Base-by-base conservation (phyloP, 2,113 vertebrate species). In the Chiloscyllium plagiosum region DNA sequence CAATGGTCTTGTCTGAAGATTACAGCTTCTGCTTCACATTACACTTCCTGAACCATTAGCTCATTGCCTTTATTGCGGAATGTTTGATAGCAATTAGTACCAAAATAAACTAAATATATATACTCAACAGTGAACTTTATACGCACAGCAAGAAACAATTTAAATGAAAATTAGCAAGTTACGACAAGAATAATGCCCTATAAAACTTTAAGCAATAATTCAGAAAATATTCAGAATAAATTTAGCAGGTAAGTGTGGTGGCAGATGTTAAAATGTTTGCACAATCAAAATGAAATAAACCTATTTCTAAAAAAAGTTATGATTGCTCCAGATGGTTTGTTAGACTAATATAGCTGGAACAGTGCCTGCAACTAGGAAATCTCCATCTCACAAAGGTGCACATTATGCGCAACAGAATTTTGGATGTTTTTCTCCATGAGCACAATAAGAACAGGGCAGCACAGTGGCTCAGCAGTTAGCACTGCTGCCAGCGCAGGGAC, bases 221-320 rank as follows among this genome's bases (percentile, higher is more conserved):
- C n/a, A 50, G 69, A 76, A 19, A 52, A 70, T 95, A 15, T 29
- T 61, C 24, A 33, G 69, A 95, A 95, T 13, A 50, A 50, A 72
- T 72, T 95, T 72, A 95, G 94, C 20, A 2, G 47, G 1, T 95
- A 50, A 95, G 72, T 72, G 37, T 72, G 69, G 47, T 52, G 37
- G 12, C 37, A 95, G 68, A 70, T 94, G 93, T 70, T 95, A 72
- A 95, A 52, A 72, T 95, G 50, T 95, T 95, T 95, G 37, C 94
- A 76, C 33, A 69, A 94, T 94, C 47, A 94, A 72, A 33, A 70
- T 72, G 29, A 52, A 3, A 26, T 17, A 72, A 70, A 42, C 2
- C 26, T 22, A 70, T 70, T 94, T 94, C 19, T 72, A 24, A 47
- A 76, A 61, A 56, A 47, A 47, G 42, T 47, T 47, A 47, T 47